Percentiles rank a stretch among this genome's conserved stretches.
Evolutionary conservation across 2,797 vertebrate species (phyloP).

Genomic region (Geotrypetes seraphini): DNA sequence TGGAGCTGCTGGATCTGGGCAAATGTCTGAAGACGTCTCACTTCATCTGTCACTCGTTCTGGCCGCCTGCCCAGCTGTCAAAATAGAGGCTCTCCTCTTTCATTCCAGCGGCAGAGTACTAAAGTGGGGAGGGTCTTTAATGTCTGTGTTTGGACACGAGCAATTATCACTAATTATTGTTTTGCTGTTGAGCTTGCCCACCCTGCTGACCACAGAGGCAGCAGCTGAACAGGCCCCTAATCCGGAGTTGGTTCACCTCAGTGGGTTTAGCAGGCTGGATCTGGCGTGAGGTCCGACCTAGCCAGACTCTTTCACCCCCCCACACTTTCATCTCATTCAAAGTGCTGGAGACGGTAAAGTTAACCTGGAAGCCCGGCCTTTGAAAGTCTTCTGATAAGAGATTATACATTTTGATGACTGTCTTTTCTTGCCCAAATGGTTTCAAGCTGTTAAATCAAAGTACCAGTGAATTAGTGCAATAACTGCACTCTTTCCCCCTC

Average conservation of each 20-base stretch:
- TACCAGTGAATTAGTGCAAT: slow-evolving; percentile 52
- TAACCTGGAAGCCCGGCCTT: slow-evolving; percentile 91
- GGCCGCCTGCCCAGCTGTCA: slow-evolving; percentile 97
- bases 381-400: slow-evolving; percentile 95
- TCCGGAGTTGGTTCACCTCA: slow-evolving; percentile 85
- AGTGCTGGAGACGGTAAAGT: slow-evolving; percentile 96
- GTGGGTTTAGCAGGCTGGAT: slow-evolving; percentile 70
- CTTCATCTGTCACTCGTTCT: slow-evolving; percentile 85
- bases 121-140: slow-evolving; percentile 86
- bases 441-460: slow-evolving; percentile 86
- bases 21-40: slow-evolving; percentile 66
- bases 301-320: too few relatives aligned
- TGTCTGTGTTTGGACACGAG: slow-evolving; percentile 99
- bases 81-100: slow-evolving; percentile 98
- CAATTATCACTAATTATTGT: slow-evolving; percentile 99
- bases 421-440: slow-evolving; percentile 81
- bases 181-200: slow-evolving; percentile 98
- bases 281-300: slow-evolving; percentile 59
- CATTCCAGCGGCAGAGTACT: slow-evolving; percentile 91
- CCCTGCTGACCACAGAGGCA: slow-evolving; percentile 91
- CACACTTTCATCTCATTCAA: slow-evolving; percentile 98
- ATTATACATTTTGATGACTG: slow-evolving; percentile 98
- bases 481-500: slow-evolving; percentile 23
- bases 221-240: slow-evolving; percentile 87
- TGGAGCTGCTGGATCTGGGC: slow-evolving; percentile 17